phyloP scores from a whole-genome alignment of 2,888 invertebrate species.

The Drosophila dives region DNA sequence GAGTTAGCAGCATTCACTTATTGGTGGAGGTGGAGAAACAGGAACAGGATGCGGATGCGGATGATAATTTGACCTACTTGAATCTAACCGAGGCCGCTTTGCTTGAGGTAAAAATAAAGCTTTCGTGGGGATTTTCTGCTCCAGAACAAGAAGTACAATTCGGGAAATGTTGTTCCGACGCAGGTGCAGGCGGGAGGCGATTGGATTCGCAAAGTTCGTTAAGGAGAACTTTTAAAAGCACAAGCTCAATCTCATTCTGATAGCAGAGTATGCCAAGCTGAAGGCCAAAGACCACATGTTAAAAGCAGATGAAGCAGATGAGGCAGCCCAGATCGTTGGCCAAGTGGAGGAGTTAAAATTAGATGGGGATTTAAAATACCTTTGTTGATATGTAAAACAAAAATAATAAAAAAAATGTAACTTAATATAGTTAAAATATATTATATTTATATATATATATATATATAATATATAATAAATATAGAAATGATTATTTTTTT shows the following conservation, averaged over 20 bases:
- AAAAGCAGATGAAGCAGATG: conserved; percentile 1
- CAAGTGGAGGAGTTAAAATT: conserved; percentile 35
- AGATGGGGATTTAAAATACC: not conserved
- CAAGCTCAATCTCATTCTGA: conserved; percentile 78
- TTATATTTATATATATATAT: too few species aligned
- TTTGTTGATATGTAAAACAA: too few species aligned
- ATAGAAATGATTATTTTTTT: not conserved
- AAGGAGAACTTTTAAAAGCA: conserved; percentile 83
- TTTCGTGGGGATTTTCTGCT: conserved; percentile 71
- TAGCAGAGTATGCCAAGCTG: conserved; percentile 78
- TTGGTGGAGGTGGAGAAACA: conserved; percentile 78
- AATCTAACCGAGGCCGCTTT: not conserved
- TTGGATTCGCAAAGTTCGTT: conserved; percentile 84
- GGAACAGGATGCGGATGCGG: too few species aligned
- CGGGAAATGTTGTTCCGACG: conserved; percentile 78
- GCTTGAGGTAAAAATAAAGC: too few species aligned
- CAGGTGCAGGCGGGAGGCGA: conserved; percentile 77
- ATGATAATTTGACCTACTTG: not conserved
- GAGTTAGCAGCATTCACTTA: conserved; percentile 80
- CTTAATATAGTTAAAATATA: too few species aligned
- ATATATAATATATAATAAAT: not conserved
- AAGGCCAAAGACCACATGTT: conserved; percentile 16
- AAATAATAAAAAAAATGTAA: not conserved
- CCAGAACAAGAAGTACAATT: conserved; percentile 83
- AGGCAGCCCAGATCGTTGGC: conserved; percentile 6